phyloP scores from a whole-genome alignment of 1,140 invertebrate species.

The Lasioglossum baleicum region DNA sequence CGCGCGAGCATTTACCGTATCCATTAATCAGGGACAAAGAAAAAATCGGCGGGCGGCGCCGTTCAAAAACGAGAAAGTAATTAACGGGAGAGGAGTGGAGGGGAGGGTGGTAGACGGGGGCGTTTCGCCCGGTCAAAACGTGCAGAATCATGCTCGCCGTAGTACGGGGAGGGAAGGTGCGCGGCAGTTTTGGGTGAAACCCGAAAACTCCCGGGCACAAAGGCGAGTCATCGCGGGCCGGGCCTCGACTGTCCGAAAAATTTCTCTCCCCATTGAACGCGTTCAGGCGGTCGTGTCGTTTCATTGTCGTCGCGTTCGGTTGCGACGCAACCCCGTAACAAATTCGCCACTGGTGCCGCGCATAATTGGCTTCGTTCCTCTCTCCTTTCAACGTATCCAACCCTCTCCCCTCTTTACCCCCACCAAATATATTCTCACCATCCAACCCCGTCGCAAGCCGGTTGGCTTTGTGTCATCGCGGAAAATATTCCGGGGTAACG shows the following conservation, averaged over 20 bases:
- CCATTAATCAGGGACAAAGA: slow-evolving; percentile 43
- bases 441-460: neutral
- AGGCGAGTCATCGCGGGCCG: neutral
- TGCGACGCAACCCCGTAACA: slow-evolving; percentile 51
- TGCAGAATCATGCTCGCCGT: slow-evolving; percentile 26
- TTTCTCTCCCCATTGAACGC: slow-evolving; percentile 43
- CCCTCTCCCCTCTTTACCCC: neutral
- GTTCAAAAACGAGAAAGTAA: slow-evolving; percentile 39
- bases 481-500: slow-evolving; percentile 54
- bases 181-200: no score
- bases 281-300: neutral
- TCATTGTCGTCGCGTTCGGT: slow-evolving; percentile 42
- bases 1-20: slow-evolving; percentile 19
- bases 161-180: no score
- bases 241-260: slow-evolving; percentile 43
- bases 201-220: neutral
- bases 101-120: no score
- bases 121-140: neutral
- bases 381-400: slow-evolving; percentile 31
- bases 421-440: neutral
- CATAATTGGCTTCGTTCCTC: slow-evolving; percentile 58
- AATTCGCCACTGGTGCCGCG: slow-evolving; percentile 52
- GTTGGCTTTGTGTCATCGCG: slow-evolving; percentile 37
- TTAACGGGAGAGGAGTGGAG: slow-evolving; percentile 11
- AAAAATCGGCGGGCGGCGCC: slow-evolving; percentile 18